phyloP scores from a whole-genome alignment of 2,888 invertebrate genomes.

The Dione juno region DNA sequence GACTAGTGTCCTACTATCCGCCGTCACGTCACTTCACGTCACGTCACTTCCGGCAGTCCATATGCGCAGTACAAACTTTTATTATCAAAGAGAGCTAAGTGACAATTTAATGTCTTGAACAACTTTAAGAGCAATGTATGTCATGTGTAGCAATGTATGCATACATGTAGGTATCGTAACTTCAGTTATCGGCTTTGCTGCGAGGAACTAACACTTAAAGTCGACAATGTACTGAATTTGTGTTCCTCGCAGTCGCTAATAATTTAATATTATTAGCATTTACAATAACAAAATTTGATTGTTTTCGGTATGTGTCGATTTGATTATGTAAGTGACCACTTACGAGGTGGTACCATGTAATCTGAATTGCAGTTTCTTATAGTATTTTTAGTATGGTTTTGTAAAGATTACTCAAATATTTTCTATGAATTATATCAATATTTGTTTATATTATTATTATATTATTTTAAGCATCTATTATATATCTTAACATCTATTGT shows the following conservation, averaged over 20 bases:
- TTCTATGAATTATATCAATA: too few relatives aligned
- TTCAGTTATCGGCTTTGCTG: not conserved
- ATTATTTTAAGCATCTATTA: too few relatives aligned
- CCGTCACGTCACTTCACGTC: not conserved
- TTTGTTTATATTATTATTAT: too few relatives aligned
- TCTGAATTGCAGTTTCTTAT: too few relatives aligned
- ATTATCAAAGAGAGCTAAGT: not conserved
- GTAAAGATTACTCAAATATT: too few relatives aligned
- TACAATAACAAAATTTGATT: not conserved
- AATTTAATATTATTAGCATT: not conserved
- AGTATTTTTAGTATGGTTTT: too few relatives aligned
- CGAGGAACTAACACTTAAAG: not conserved
- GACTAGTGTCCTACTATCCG: not conserved
- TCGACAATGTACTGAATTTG: not conserved
- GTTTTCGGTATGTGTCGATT: not conserved
- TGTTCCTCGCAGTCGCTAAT: not conserved
- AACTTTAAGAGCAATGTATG: not conserved
- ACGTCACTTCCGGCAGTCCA: not conserved
- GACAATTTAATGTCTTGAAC: not conserved
- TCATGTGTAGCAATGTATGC: not conserved
- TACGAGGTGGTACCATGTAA: not conserved
- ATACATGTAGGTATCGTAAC: not conserved
- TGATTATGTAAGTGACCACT: not conserved
- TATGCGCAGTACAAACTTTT: not conserved
- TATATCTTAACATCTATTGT: too few relatives aligned